A percentile compares a stretch with the other conserved stretches of the same genome.
Conservation (phyloP, 1,140 invertebrate species). For the Leptonema lineaticorne region DNA sequence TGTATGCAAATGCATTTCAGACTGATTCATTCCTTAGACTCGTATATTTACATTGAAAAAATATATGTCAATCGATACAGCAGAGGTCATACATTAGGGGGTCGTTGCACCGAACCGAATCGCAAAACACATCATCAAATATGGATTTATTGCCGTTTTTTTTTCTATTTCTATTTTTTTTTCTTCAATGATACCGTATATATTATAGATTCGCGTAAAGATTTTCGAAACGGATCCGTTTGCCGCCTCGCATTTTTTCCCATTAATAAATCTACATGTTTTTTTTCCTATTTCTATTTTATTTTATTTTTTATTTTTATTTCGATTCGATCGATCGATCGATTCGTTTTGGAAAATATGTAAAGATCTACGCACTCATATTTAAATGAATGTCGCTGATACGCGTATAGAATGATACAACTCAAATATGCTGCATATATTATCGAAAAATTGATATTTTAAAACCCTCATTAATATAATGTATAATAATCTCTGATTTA, state of each 20-base stretch:
- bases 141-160: slow-evolving; percentile 29
- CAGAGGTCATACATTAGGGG: slow-evolving; percentile 31
- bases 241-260: background rate
- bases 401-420: too few species aligned
- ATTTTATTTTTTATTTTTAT: too few species aligned
- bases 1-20: slow-evolving; percentile 27
- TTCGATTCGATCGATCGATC: too few species aligned
- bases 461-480: too few species aligned
- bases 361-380: too few species aligned
- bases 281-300: background rate
- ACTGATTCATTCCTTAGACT: slow-evolving; percentile 36
- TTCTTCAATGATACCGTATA: slow-evolving; percentile 22
- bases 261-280: background rate
- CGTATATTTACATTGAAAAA: slow-evolving; percentile 38
- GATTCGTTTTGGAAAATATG: too few species aligned
- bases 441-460: too few species aligned
- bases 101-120: slow-evolving; percentile 26
- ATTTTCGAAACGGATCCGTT: background rate
- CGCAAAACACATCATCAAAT: slow-evolving; percentile 34
- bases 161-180: background rate
- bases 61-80: slow-evolving; percentile 42
- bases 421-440: too few species aligned
- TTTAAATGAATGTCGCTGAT: too few species aligned
- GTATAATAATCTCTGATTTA: too few species aligned
- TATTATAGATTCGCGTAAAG: background rate